phyloP scores from a whole-genome alignment of 2,888 invertebrate species.

The Epirrhoe alternata region DNA sequence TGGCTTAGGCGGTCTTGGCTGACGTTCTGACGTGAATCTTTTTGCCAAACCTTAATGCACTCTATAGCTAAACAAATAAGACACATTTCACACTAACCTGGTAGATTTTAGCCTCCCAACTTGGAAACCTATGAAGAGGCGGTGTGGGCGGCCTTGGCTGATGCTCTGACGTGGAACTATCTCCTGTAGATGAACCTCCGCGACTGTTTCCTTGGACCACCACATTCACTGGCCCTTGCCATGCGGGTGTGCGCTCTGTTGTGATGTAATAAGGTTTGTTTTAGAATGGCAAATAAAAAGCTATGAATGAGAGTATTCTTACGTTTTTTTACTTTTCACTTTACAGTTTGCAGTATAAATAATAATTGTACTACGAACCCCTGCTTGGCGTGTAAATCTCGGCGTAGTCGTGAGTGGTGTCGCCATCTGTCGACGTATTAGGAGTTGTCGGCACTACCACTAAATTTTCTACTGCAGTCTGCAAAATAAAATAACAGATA shows the following conservation, averaged over 20 bases:
- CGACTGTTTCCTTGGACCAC: slow-evolving; percentile 79
- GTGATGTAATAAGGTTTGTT: background rate
- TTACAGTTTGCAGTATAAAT: no score
- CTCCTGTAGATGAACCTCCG: slow-evolving; percentile 84
- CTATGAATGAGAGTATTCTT: no score
- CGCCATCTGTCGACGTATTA: slow-evolving; percentile 87
- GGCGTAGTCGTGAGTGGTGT: slow-evolving; percentile 94
- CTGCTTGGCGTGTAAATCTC: slow-evolving; percentile 97
- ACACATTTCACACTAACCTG: slow-evolving; percentile 85
- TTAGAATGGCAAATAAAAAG: slow-evolving; percentile 26
- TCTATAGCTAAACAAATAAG: slow-evolving; percentile 1
- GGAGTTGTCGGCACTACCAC: slow-evolving; percentile 83
- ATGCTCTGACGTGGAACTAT: slow-evolving; percentile 73
- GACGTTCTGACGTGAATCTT: no score
- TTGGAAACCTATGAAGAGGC: slow-evolving; percentile 95
- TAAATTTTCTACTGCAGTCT: slow-evolving; percentile 84
- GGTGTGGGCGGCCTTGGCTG: slow-evolving; percentile 91
- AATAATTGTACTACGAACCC: slow-evolving; percentile 73
- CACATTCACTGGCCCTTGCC: slow-evolving; percentile 81
- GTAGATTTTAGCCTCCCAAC: slow-evolving; percentile 98
- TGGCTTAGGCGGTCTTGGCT: no score
- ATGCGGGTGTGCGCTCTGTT: slow-evolving; percentile 81
- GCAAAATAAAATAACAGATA: slow-evolving; percentile 31
- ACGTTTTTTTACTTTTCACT: no score
- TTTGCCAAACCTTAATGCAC: background rate